Base-by-base conservation (phyloP, 2,888 invertebrate genomes). In the Drosophila pegasa region DNA sequence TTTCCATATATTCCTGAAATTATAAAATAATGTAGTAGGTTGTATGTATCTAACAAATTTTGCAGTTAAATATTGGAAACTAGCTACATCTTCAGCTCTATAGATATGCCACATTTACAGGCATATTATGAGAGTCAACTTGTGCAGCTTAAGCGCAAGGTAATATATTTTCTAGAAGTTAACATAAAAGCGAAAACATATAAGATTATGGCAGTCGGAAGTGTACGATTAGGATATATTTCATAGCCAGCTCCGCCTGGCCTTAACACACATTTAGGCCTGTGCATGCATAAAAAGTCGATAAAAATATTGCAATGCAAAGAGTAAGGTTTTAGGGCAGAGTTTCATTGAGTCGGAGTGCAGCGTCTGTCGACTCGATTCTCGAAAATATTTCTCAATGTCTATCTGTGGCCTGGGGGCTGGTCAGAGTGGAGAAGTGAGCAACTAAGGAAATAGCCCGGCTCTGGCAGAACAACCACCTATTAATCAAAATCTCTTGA, bases 341-440 rank as follows among this genome's bases (percentile, higher is more conserved):
- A 61, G 54, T 64, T 84, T 84, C 82, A 84, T 88, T 84, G 85
- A 84, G 89, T 71, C 78, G 70, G 78, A 67, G 59, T 75, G 67
- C 57, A 54, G 50, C 63, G 80, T 63, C 87, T 89, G 89, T 89
- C 83, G 78, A 78, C 69, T 86, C 75, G 81, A 89, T 86, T 89
- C 73, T 83, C 87, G 43, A 86, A 89, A 89, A 88, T 89, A 86
- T 89, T 89, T 80, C 81, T 88, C 86, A 88, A 86, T 89, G 86
- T 89, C 88, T 70, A 77, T 51, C 54, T 60, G 68, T 18, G 40
- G 82, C 88, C 87, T 57, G 58, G 51, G 73, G 88, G 80, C 75
- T 80, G 38, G 33, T 59, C 27, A 22, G 27, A 18, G 12, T 12
- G 45, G 25, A 51, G 58, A 51, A 35, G 45, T 33, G 60, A 71